Evolutionary conservation across 1,140 invertebrate species (phyloP).

Genomic region (Pissodes strobi): DNA sequence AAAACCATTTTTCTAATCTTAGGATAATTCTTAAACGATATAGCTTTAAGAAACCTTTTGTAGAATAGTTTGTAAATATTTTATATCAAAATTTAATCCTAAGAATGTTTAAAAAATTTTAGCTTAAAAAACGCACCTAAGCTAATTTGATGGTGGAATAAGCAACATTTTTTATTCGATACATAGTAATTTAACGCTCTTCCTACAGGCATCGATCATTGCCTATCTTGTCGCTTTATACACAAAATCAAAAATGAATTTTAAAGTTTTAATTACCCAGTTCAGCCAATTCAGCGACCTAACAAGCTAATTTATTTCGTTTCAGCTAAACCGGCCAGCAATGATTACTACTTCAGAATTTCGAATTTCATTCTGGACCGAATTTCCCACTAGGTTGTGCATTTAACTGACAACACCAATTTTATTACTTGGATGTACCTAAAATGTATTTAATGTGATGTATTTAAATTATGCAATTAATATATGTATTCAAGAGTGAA

Average conservation of each 20-base stretch:
- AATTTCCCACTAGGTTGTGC: background rate
- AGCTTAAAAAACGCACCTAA: too few species aligned
- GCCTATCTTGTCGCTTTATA: background rate
- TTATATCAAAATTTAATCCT: too few species aligned
- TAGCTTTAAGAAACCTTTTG: too few species aligned
- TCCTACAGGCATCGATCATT: background rate
- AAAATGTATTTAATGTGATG: constrained; percentile 28
- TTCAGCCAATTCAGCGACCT: background rate
- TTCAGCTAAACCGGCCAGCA: constrained; percentile 34
- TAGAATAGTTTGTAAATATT: too few species aligned
- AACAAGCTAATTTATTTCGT: constrained; percentile 12
- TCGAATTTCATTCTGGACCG: constrained; percentile 31
- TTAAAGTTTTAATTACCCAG: background rate
- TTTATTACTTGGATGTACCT: constrained; percentile 14
- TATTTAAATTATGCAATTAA: constrained; percentile 28
- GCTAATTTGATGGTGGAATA: too few species aligned
- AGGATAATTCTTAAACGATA: too few species aligned
- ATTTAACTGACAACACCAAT: background rate
- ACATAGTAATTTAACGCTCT: too few species aligned
- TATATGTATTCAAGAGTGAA: too few species aligned
- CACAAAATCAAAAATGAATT: background rate
- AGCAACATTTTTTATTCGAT: too few species aligned
- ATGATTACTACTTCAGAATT: constrained; percentile 28
- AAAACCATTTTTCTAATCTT: too few species aligned
- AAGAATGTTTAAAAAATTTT: too few species aligned